phyloP scores from a whole-genome alignment of 2,888 invertebrate species.

The Drosophila falleni region DNA sequence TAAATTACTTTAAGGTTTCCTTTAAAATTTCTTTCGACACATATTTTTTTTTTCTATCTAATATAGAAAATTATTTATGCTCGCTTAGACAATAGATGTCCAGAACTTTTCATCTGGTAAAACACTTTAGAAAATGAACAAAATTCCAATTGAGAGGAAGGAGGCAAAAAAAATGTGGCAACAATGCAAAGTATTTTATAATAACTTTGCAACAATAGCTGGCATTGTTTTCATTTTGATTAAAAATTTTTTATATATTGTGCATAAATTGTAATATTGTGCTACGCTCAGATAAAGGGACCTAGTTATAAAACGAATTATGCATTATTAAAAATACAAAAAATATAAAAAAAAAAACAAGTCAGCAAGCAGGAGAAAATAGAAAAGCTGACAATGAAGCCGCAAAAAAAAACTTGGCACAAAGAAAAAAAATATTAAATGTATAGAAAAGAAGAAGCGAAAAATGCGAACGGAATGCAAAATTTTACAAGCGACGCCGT shows the following conservation, averaged over 20 bases:
- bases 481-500: constrained; percentile 53
- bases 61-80: constrained; percentile 39
- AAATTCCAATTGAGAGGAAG: constrained; percentile 17
- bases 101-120: constrained; percentile 21
- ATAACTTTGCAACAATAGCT: constrained; percentile 68
- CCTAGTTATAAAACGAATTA: constrained; percentile 78
- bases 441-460: constrained; percentile 6
- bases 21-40: background rate
- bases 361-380: constrained; percentile 18
- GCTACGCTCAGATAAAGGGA: constrained; percentile 28
- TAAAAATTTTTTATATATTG: constrained; percentile 63
- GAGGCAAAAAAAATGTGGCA: constrained; percentile 2
- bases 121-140: constrained; percentile 66
- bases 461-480: constrained; percentile 68
- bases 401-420: constrained; percentile 65
- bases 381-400: constrained; percentile 74
- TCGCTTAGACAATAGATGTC: constrained; percentile 57
- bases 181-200: constrained; percentile 67
- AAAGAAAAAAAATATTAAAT: constrained; percentile 26
- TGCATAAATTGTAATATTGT: constrained; percentile 69
- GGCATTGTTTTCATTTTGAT: constrained; percentile 77
- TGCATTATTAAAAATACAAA: constrained; percentile 78
- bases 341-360: constrained; percentile 27
- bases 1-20: background rate
- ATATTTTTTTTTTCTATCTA: constrained; percentile 7